Evolutionary conservation across 1,140 invertebrate species (phyloP).

Genomic region (Trissolcus basalis): DNA sequence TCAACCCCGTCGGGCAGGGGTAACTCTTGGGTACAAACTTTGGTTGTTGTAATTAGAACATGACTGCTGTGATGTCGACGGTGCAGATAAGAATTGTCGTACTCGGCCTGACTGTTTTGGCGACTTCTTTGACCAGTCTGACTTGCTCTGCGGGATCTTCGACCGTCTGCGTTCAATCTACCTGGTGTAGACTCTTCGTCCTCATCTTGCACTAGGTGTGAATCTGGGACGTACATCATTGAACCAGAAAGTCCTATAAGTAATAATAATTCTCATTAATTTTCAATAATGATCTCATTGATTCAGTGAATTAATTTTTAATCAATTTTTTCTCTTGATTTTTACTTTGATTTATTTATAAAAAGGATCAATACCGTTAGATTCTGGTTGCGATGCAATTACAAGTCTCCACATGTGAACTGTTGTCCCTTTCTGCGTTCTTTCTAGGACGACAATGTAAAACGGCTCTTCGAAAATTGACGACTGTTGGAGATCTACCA

Average conservation of each 20-base stretch:
- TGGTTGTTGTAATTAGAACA: conserved; percentile 81
- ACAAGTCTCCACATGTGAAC: conserved; percentile 97
- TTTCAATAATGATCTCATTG: too few relatives aligned
- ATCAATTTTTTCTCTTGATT: too few relatives aligned
- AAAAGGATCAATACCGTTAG: conserved; percentile 75
- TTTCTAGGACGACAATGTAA: conserved; percentile 94
- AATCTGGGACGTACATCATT: conserved; percentile 93
- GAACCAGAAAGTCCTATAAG: conserved; percentile 79
- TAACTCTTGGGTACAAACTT: conserved; percentile 89
- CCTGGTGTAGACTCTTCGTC: conserved; percentile 78
- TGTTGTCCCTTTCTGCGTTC: conserved; percentile 87
- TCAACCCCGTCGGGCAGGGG: conserved; percentile 92
- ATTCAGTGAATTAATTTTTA: too few relatives aligned
- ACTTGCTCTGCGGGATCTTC: conserved; percentile 70
- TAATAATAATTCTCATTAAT: background rate
- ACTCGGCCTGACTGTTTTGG: conserved; percentile 70
- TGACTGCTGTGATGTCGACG: conserved; percentile 72
- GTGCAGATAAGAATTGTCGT: conserved; percentile 65
- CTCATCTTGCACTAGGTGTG: conserved; percentile 89
- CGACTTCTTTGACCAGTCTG: conserved; percentile 67
- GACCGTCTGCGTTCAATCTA: conserved; percentile 64
- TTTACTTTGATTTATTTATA: too few relatives aligned
- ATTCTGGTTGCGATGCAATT: conserved; percentile 88
- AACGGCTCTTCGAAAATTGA: conserved; percentile 95
- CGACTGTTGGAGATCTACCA: conserved; percentile 91